Evolutionary conservation across 1,140 invertebrate genomes (phyloP).

Genomic region (Eurosta solidaginis): DNA sequence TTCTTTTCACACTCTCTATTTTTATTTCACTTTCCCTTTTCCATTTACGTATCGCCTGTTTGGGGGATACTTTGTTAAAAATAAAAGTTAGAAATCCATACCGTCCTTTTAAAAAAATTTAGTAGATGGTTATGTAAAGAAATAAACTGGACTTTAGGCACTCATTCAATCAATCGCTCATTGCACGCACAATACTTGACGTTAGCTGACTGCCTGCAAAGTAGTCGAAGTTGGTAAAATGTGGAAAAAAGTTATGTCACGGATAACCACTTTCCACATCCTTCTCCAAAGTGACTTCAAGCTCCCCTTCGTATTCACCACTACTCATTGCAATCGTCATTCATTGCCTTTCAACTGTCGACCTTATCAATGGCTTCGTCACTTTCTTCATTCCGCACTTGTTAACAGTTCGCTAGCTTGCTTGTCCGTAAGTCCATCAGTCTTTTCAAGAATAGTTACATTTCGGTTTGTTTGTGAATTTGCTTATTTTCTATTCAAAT

Average conservation of each 20-base stretch:
- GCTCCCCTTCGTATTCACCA: neutral
- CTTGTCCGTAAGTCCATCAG: no score
- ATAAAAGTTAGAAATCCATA: no score
- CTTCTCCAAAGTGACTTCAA: conserved; percentile 11
- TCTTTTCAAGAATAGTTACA: neutral
- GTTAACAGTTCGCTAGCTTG: neutral
- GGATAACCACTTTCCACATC: conserved; percentile 48
- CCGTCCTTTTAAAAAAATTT: conserved; percentile 19
- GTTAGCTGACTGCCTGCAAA: conserved; percentile 35
- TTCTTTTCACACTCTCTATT: no score
- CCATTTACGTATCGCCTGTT: no score
- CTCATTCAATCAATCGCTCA: neutral
- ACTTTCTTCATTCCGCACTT: neutral
- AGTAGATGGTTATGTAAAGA: neutral
- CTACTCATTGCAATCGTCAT: neutral
- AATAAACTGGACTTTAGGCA: neutral
- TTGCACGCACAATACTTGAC: conserved; percentile 23
- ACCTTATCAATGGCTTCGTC: neutral
- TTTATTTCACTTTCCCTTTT: no score
- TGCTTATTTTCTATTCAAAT: neutral
- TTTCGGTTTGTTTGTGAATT: neutral
- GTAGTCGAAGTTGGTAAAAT: neutral
- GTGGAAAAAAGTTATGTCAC: conserved; percentile 51
- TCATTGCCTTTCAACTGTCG: neutral
- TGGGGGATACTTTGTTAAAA: no score